Base-by-base conservation (phyloP, 2,888 invertebrate species). In the Athalia rosae region DNA sequence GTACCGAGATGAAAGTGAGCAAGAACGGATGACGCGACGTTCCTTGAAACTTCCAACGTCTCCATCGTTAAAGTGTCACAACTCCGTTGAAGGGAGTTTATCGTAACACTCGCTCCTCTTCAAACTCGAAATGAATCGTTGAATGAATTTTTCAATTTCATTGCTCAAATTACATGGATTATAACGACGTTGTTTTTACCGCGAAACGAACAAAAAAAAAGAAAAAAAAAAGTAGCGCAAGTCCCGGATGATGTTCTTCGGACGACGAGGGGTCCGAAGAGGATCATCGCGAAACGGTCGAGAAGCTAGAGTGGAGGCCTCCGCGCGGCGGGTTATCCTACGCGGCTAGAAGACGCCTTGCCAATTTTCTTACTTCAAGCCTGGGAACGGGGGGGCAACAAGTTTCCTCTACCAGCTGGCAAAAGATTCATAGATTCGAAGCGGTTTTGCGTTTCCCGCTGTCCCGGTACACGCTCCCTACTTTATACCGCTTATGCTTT, bases 301-400 rank as follows among this genome's bases (percentile, higher is more conserved):
- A 74, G 61, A 74, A 61, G 59, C 58, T n/a, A 28, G 28, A 28
- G 28, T 28, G 28, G 28, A 48, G 74, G 48, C 48, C n/a, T n/a
- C n/a, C 74, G 28, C 28, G 74, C 50, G 74, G 59, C 45, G 74
- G 45, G 61, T 74, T 74, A 61, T 61, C 71, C 58, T 71, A 53
- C 58, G 58, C 71, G 45, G 58, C 61, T 62, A 74, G 71, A 66
- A 28, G 28, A 28, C 28, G 45, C 7, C 79, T 78, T 66, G 80
- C 78, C 82, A 80, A 83, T 81, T 82, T 81, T 80, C 79, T 67
- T 78, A 28, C 28, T 28, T 28, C 28, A 11, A 45, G 76, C 81
- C 79, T 78, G 77, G 77, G 79, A 80, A 79, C 78, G 53, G 28
- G 28, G 53, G 28, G 28, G 62, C 77, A 62, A 71, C 77, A 71